Conservation (phyloP, 1,140 invertebrate species). For the Penaeus chinensis region DNA sequence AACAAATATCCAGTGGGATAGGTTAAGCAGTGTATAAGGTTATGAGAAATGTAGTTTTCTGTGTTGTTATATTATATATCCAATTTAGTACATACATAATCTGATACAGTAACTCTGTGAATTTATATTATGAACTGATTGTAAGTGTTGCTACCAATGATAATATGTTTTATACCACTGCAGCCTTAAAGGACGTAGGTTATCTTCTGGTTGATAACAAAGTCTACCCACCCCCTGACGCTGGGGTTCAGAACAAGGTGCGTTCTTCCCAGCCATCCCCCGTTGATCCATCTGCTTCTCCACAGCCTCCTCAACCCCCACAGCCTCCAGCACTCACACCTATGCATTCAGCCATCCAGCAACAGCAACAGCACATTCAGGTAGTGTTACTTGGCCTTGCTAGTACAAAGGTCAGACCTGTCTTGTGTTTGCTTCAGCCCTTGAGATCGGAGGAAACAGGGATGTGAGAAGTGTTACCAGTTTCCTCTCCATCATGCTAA, state of each 20-base stretch:
- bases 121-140: neutral
- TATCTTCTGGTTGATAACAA: conserved; percentile 63
- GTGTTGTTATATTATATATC: no score
- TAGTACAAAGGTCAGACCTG: neutral
- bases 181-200: conserved; percentile 64
- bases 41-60: no score
- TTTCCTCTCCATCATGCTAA: no score
- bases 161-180: conserved; percentile 6
- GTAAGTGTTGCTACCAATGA: neutral
- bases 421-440: conserved; percentile 23
- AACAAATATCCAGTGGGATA: no score
- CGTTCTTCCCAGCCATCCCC: conserved; percentile 66
- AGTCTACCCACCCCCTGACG: conserved; percentile 58
- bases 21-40: no score
- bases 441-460: neutral
- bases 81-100: no score
- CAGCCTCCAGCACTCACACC: conserved; percentile 64
- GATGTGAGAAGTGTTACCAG: no score
- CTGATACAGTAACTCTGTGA: no score
- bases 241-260: conserved; percentile 35
- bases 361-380: conserved; percentile 65
- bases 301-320: conserved; percentile 63
- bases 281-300: conserved; percentile 65
- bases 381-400: conserved; percentile 1
- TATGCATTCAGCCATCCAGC: conserved; percentile 67